Base-by-base conservation (phyloP, 64 coral and sea anemone genomes). In the Stylophora pistillata region DNA sequence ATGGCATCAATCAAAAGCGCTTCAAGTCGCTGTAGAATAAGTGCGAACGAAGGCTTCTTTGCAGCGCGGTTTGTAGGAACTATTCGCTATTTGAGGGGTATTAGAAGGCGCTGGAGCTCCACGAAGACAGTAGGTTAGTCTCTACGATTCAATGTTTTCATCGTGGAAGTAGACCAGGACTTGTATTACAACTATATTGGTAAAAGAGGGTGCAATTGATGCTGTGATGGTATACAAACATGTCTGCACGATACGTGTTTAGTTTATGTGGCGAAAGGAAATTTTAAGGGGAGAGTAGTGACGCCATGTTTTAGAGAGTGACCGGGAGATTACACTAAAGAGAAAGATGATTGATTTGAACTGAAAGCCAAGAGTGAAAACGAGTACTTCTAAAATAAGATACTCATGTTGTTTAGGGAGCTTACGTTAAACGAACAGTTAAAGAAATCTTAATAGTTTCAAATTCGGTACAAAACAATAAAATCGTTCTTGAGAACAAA, bases 1-100 rank as follows among this genome's bases (percentile, higher is more conserved):
- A 31, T 33, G 78, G 57, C 59, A 82, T 82, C 57, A 82, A 82
- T 82, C 79, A 82, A 47, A 65, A 29, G 57, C 58, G 30, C 30
- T 82, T 82, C 79, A 37, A 21, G 33, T 64, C 33, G 53, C 33
- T 53, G 3, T 47, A 47, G 37, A 3, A 47, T 26, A 69, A 31
- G 37, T 69, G 27, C 33, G 29, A 23, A 70, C 20, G 15, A n/a
- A 70, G 62, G 33, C 30, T 25, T 68, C 60, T 84, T 84, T 70
- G 80, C 60, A 52, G 60, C 27, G 60, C 15, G 69, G 60, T 28
- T 70, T 25, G 23, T 69, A 60, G 2, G 62, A 58, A 79, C 30
- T 70, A 41, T 53, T 52, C 14, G 60, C 60, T 53, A 17, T 14
- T 31, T 10, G 58, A 28, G 33, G 80, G 53, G 23, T 68, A 70